Evolutionary conservation across 2,113 vertebrate genomes (phyloP).

Genomic region (Mola mola): DNA sequence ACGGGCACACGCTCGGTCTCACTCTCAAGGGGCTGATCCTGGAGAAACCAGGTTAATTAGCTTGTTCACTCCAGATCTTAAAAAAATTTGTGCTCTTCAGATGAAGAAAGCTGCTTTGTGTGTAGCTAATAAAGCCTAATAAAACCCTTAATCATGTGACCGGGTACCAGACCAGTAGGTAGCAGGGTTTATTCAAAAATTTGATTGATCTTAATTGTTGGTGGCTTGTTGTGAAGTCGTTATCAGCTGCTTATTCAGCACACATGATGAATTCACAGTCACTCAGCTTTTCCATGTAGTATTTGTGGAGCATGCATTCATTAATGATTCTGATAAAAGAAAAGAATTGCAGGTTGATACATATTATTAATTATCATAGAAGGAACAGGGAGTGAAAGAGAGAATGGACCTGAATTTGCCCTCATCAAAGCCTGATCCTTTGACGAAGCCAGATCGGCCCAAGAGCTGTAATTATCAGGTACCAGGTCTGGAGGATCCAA

Average conservation of each 20-base stretch:
- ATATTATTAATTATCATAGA: constrained; percentile 25
- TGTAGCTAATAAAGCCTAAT: constrained; percentile 65
- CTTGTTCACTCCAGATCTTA: constrained; percentile 80
- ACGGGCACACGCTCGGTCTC: constrained; percentile 53
- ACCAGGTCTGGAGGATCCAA: too few species aligned
- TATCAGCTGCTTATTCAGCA: constrained; percentile 46
- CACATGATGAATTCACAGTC: background rate
- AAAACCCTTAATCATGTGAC: constrained; percentile 65
- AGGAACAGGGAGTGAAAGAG: constrained; percentile 20
- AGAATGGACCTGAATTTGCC: constrained; percentile 61
- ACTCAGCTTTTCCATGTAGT: background rate
- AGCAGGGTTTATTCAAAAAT: constrained; percentile 59
- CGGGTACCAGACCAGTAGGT: constrained; percentile 50
- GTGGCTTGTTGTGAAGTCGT: constrained; percentile 36
- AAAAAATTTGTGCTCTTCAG: constrained; percentile 66
- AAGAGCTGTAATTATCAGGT: constrained; percentile 76
- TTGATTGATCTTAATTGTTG: constrained; percentile 62
- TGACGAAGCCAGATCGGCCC: constrained; percentile 75
- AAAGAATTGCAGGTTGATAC: constrained; percentile 9
- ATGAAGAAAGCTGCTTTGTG: constrained; percentile 70
- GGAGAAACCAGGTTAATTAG: constrained; percentile 89
- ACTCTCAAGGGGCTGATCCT: constrained; percentile 82
- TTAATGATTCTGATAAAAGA: constrained; percentile 13
- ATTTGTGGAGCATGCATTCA: background rate
- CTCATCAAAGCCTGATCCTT: constrained; percentile 71